Evolutionary conservation across 2,888 invertebrate species (phyloP).

Genomic region (Drosophila austrosaltans): DNA sequence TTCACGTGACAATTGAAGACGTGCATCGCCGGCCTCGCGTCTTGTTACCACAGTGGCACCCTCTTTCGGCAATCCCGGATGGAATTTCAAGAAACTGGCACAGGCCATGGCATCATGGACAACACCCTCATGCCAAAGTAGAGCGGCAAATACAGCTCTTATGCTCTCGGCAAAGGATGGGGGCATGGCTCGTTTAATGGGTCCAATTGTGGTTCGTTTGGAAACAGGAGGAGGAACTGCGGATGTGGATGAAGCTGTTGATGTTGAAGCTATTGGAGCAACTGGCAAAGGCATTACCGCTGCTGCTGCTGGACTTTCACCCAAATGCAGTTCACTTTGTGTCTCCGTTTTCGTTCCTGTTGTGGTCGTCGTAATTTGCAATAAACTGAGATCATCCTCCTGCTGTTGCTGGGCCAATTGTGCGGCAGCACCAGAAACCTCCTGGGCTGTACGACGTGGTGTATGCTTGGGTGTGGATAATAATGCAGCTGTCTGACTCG

Average conservation of each 20-base stretch:
- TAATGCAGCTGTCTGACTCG: slow-evolving; percentile 83
- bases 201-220: slow-evolving; percentile 71
- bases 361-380: slow-evolving; percentile 76
- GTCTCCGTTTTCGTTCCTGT: slow-evolving; percentile 64
- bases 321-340: slow-evolving; percentile 57
- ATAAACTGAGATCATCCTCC: slow-evolving; percentile 79
- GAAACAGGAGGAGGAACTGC: slow-evolving; percentile 51
- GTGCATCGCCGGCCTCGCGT: slow-evolving; percentile 82
- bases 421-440: slow-evolving; percentile 19
- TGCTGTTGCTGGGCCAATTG: slow-evolving; percentile 45
- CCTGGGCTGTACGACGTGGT: slow-evolving; percentile 57
- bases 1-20: slow-evolving; percentile 83
- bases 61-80: slow-evolving; percentile 92
- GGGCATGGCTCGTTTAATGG: slow-evolving; percentile 92
- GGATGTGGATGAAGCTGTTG: slow-evolving; percentile 31
- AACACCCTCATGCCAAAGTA: slow-evolving; percentile 98
- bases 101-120: slow-evolving; percentile 99
- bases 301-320: slow-evolving; percentile 36
- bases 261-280: background rate
- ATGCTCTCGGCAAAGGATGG: slow-evolving; percentile 96
- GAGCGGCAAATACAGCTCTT: slow-evolving; percentile 97
- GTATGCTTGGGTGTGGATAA: slow-evolving; percentile 82
- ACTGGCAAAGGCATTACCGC: slow-evolving; percentile 12
- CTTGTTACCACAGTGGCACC: slow-evolving; percentile 90
- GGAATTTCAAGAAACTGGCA: slow-evolving; percentile 97